Evolutionary conservation across 2,888 invertebrate genomes (phyloP).

Genomic region (Amphiduros pacificus): DNA sequence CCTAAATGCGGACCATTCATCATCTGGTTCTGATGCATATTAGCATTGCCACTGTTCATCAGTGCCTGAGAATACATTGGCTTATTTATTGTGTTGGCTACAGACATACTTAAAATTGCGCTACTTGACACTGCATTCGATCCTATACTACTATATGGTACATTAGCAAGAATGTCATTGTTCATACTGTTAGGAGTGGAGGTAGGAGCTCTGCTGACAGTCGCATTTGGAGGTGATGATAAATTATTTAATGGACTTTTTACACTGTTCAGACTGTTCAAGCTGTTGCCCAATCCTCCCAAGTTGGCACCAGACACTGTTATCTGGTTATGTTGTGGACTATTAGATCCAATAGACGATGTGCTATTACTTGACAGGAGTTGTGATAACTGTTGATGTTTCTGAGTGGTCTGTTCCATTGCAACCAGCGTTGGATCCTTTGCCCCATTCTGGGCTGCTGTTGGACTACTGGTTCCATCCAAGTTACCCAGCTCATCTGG

Average conservation of each 20-base stretch:
- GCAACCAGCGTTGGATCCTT: conserved; percentile 38
- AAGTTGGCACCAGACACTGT: conserved; percentile 29
- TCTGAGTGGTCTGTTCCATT: conserved; percentile 42
- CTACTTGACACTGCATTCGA: conserved; percentile 4
- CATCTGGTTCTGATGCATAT: conserved; percentile 33
- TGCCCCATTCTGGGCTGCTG: conserved; percentile 41
- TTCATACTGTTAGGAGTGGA: conserved; percentile 17
- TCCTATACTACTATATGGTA: conserved; percentile 2
- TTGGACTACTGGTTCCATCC: conserved; percentile 20
- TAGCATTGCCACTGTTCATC: conserved; percentile 13
- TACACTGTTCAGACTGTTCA: conserved; percentile 19
- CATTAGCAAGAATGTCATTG: conserved; percentile 19
- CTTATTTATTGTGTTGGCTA: conserved; percentile 26
- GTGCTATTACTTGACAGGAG: conserved; percentile 38
- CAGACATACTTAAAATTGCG: conserved; percentile 12
- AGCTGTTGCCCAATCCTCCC: conserved; percentile 21
- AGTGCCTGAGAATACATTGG: conserved; percentile 28
- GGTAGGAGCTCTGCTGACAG: conserved; percentile 11
- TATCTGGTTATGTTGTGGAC: conserved; percentile 5
- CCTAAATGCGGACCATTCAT: conserved; percentile 52
- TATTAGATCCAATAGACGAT: conserved; percentile 37
- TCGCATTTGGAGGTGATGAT: conserved; percentile 46
- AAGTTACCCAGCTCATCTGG: conserved; percentile 48
- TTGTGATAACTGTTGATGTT: conserved; percentile 46
- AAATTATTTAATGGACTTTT: conserved; percentile 50